A percentile compares a stretch with the other conserved stretches of the same genome.
Conservation (phyloP, 2,113 vertebrate species). For the Fregata magnificens region DNA sequence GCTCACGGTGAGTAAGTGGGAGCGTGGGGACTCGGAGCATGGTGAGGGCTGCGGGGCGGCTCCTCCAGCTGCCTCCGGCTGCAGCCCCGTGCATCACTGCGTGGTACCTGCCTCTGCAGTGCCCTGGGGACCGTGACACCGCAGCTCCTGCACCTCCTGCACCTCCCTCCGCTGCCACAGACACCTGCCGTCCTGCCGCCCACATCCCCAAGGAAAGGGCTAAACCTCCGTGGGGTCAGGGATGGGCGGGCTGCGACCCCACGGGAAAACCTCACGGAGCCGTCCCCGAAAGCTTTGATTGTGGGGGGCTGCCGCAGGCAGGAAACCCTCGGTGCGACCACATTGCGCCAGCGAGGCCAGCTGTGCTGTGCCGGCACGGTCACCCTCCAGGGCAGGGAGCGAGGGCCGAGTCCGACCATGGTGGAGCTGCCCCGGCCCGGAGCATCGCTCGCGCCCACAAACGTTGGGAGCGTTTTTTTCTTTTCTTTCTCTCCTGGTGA, state of each 20-base stretch:
- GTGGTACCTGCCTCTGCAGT: not conserved
- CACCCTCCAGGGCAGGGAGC: not conserved
- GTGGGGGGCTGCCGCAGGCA: rapidly evolving
- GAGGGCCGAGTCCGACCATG: not conserved
- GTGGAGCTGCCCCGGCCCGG: not conserved
- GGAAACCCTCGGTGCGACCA: rapidly evolving
- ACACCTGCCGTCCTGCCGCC: not conserved
- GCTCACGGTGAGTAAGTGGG: not conserved
- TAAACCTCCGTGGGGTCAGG: not conserved
- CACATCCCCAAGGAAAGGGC: not conserved
- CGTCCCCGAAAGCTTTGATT: rapidly evolving
- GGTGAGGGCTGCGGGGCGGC: not conserved
- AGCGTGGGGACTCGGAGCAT: not conserved
- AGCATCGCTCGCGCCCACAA: not conserved
- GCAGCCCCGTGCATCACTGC: not conserved
- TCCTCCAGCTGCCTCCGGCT: not conserved
- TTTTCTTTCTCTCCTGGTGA: slow-evolving; percentile 26
- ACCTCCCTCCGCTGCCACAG: not conserved
- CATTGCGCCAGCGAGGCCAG: rapidly evolving
- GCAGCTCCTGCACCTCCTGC: not conserved
- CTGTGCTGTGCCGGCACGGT: not conserved
- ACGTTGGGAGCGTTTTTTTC: not conserved
- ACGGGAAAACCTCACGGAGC: not conserved
- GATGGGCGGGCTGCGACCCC: not conserved
- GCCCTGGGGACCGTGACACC: not conserved